Evolutionary conservation across 2,888 invertebrate genomes (phyloP), one percentile per base, ranked within the genome.

Genomic region (Volucella bombylans): DNA sequence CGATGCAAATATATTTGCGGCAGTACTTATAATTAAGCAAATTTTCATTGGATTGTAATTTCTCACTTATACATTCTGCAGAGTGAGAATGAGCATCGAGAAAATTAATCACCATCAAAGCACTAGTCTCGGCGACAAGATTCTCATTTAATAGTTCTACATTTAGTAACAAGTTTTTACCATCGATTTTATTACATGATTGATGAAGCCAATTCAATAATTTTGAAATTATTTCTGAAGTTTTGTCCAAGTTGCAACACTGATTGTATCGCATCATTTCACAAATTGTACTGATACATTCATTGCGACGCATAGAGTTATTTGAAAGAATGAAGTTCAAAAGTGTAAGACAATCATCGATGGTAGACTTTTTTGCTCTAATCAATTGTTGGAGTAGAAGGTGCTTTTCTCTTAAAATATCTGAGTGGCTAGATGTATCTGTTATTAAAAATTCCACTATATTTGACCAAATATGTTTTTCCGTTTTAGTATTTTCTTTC

Each of bases 31-130:
- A 90, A 10, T 87, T 83, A 2, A 91, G 69, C 1, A 88, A 77
- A 6, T 65, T 8, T 6, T 23, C 43, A 47, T 41, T 31, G 0
- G 39, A 10, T 39, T 12, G 12, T 9, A 8, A 12, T 8, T 72
- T 8, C 6, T 57, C 52, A 8, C n/a, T 8, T 3, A 23, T 43
- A 1, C 1, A 6, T 8, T 18, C 57, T 14, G 55, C 4, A 49
- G 8, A 65, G 54, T 4, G 87, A 87, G 8, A 73, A 0, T 41
- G 18, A 9, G 88, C 87, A 45, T 90, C 88, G 2, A 91, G 76
- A 43, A 91, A 91, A 79, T 91, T 91, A 14, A 90, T 90, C 10
- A 91, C 90, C 38, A 89, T 88, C 77, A 91, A 88, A 9, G 89
- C 88, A 78, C 89, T 88, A 0, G 90, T 90, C 55, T 91, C 90